Conservation (phyloP, 2,113 vertebrate species). For the Buteo buteo region DNA sequence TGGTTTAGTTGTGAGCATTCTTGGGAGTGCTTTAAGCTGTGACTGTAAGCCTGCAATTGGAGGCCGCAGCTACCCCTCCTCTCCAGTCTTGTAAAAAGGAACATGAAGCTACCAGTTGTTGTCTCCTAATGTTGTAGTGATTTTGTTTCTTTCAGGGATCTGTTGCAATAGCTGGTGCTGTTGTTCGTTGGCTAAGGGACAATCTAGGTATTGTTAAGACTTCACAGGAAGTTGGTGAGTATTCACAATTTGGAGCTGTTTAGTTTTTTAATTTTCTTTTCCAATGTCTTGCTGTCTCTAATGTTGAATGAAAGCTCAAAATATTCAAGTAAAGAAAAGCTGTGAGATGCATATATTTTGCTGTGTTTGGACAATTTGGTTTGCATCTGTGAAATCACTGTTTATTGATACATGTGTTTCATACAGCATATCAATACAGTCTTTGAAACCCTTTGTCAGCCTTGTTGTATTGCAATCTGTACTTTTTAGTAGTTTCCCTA, state of each 20-base stretch:
- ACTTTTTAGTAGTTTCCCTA: background rate
- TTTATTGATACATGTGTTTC: background rate
- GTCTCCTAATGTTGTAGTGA: background rate
- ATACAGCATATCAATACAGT: background rate
- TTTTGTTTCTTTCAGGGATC: slow-evolving; percentile 81
- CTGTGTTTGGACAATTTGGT: background rate
- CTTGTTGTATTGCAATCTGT: background rate
- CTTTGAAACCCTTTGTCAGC: background rate
- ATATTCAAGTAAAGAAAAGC: background rate
- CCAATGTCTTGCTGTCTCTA: background rate
- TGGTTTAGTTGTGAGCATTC: background rate
- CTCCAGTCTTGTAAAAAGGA: background rate
- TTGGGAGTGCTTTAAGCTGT: background rate
- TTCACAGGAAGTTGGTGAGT: slow-evolving; percentile 86
- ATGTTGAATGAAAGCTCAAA: background rate
- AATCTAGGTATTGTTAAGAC: slow-evolving; percentile 90
- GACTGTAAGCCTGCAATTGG: background rate
- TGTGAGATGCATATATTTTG: background rate
- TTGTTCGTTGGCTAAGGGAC: slow-evolving; percentile 94
- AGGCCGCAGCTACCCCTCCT: background rate
- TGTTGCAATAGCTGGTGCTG: slow-evolving; percentile 94
- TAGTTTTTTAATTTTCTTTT: background rate
- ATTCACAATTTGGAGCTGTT: background rate
- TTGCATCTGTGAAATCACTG: background rate
- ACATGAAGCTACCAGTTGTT: background rate